These are phyloP conservation scores for Ploceus nigricollis DNA, from an alignment of 2,113 vertebrate genomes.

Conservation along the genomic window DNA sequence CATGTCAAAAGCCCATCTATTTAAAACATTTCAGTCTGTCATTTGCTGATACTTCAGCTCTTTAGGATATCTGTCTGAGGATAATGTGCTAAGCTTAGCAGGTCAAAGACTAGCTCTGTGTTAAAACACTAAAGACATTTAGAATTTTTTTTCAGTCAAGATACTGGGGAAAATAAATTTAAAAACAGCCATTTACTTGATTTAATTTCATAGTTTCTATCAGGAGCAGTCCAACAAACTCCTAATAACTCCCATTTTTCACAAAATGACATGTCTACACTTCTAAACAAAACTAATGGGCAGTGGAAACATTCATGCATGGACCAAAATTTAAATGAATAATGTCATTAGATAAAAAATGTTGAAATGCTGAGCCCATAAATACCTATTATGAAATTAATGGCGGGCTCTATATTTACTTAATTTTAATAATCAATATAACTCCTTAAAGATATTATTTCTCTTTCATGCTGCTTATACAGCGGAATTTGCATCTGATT, in stretches of 20 bases:
- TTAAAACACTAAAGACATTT: background rate
- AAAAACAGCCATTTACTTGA: conserved; percentile 2
- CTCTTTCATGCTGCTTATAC: background rate
- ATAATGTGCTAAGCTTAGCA: background rate
- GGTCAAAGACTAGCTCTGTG: background rate
- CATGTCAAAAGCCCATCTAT: fast-evolving
- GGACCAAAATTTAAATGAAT: conserved; percentile 40
- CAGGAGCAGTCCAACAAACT: conserved; percentile 15
- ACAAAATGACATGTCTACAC: conserved; percentile 15
- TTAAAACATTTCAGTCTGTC: background rate
- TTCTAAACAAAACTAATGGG: conserved; percentile 65
- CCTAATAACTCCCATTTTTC: conserved; percentile 59
- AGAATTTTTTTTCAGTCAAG: background rate
- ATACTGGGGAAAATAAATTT: background rate
- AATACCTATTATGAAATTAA: conserved; percentile 58
- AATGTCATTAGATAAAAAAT: conserved; percentile 47
- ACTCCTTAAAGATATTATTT: conserved; percentile 20
- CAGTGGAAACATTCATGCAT: conserved; percentile 20
- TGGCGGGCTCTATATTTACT: conserved; percentile 30
- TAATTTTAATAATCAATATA: conserved; percentile 46
- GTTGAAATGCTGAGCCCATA: conserved; percentile 24
- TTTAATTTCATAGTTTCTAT: conserved; percentile 50
- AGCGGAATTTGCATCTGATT: conserved; percentile 19
- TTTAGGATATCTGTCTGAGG: background rate
- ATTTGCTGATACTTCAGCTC: background rate